phyloP scores from a whole-genome alignment of 1,140 invertebrate genomes.

The Halyomorpha halys region DNA sequence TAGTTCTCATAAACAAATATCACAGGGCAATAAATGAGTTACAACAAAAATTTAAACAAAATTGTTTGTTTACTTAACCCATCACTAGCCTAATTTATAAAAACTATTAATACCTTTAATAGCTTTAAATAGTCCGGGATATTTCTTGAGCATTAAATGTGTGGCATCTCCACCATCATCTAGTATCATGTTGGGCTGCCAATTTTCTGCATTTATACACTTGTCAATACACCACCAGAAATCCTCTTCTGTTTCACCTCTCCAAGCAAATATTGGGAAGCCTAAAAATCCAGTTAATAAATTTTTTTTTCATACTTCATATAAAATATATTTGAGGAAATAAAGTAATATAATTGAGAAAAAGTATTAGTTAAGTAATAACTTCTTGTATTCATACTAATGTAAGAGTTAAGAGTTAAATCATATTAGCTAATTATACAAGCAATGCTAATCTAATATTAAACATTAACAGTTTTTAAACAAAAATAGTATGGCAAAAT shows the following conservation, averaged over 20 bases:
- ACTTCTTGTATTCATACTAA: neutral
- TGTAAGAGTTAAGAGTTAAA: no score
- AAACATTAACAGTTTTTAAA: no score
- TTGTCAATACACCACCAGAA: slow-evolving; percentile 99
- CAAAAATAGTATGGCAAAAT: no score
- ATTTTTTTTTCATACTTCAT: neutral
- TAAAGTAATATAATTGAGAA: neutral
- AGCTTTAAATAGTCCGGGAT: slow-evolving; percentile 87
- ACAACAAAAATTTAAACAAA: no score
- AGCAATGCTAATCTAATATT: no score
- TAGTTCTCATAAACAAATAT: no score
- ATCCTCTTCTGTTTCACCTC: slow-evolving; percentile 91
- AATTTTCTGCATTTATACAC: slow-evolving; percentile 80
- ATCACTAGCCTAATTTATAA: neutral
- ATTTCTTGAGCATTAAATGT: slow-evolving; percentile 93
- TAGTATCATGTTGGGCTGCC: slow-evolving; percentile 98
- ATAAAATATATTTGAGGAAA: neutral
- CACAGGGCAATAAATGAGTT: neutral
- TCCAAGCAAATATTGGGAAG: slow-evolving; percentile 87
- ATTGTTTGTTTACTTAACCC: neutral
- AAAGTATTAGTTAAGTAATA: neutral
- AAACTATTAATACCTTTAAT: slow-evolving; percentile 62
- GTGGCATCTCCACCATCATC: slow-evolving; percentile 97
- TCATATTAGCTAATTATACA: no score
- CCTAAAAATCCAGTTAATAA: slow-evolving; percentile 37